phyloP scores from a whole-genome alignment of 1,140 invertebrate genomes.

The Drosophila ercepeae region DNA sequence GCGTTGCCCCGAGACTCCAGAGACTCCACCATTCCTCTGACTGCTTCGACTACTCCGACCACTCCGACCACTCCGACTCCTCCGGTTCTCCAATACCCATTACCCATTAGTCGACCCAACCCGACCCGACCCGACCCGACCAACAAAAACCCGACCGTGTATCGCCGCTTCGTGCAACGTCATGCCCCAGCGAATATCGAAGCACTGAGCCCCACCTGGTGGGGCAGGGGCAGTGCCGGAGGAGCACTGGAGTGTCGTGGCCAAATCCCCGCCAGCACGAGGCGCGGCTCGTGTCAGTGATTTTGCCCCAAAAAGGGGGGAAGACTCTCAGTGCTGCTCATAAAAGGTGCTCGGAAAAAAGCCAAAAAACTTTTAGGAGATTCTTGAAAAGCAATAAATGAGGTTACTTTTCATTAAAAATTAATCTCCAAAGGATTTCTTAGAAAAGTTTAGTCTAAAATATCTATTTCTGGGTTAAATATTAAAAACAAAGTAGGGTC shows the following conservation, averaged over 20 bases:
- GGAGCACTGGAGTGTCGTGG: neutral
- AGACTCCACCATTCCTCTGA: neutral
- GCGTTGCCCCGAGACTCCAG: conserved; percentile 31
- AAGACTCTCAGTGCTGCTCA: neutral
- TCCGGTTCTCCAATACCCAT: neutral
- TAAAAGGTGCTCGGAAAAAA: neutral
- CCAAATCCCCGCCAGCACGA: conserved; percentile 50
- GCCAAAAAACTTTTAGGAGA: too few relatives aligned
- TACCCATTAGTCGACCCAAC: too few relatives aligned
- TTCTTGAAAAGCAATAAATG: too few relatives aligned
- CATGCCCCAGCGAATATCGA: conserved; percentile 60
- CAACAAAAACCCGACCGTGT: too few relatives aligned
- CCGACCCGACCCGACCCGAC: conserved; percentile 13
- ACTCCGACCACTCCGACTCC: neutral
- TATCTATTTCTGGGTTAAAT: too few relatives aligned
- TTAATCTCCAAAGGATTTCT: too few relatives aligned
- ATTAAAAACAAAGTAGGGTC: too few relatives aligned
- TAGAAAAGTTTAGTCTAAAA: too few relatives aligned
- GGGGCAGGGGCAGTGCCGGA: conserved; percentile 2
- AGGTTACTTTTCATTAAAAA: too few relatives aligned
- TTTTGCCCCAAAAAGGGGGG: conserved; percentile 38
- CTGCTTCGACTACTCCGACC: neutral
- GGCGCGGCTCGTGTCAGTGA: conserved; percentile 72
- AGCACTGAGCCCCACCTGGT: neutral
- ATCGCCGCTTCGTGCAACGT: conserved; percentile 46